phyloP scores from a whole-genome alignment of 2,113 vertebrate species.

The Myiagra hebetior region DNA sequence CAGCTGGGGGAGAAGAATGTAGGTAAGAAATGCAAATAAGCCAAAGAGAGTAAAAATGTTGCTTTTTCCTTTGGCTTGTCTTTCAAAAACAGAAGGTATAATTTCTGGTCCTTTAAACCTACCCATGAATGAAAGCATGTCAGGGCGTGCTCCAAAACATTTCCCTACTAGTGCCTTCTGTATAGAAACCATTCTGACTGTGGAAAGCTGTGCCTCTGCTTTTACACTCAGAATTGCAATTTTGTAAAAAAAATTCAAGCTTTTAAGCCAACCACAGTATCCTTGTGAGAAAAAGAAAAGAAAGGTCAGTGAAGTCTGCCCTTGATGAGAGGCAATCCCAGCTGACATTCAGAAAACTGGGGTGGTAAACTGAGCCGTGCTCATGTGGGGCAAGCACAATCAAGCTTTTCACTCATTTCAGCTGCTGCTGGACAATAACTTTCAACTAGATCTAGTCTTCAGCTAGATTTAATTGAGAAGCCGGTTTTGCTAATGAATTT shows the following conservation, averaged over 20 bases:
- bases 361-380: background rate
- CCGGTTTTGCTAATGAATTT: slow-evolving; percentile 58
- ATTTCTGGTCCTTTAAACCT: slow-evolving; percentile 35
- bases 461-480: slow-evolving; percentile 39
- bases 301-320: background rate
- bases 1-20: slow-evolving; percentile 6
- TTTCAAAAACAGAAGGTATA: background rate
- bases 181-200: background rate
- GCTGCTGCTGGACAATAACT: background rate
- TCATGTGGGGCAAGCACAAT: background rate
- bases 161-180: background rate
- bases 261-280: background rate
- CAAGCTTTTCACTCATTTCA: slow-evolving; percentile 5
- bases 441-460: background rate
- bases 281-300: background rate
- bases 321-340: background rate
- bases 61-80: background rate
- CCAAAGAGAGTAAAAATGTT: background rate
- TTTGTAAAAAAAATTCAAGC: background rate
- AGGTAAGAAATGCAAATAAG: slow-evolving; percentile 38
- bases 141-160: background rate
- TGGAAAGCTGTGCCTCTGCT: background rate
- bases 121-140: background rate
- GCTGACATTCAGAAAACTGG: background rate
- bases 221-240: slow-evolving; percentile 8